phyloP scores from a whole-genome alignment of 2,888 invertebrate species.

The Mythimna loreyi region DNA sequence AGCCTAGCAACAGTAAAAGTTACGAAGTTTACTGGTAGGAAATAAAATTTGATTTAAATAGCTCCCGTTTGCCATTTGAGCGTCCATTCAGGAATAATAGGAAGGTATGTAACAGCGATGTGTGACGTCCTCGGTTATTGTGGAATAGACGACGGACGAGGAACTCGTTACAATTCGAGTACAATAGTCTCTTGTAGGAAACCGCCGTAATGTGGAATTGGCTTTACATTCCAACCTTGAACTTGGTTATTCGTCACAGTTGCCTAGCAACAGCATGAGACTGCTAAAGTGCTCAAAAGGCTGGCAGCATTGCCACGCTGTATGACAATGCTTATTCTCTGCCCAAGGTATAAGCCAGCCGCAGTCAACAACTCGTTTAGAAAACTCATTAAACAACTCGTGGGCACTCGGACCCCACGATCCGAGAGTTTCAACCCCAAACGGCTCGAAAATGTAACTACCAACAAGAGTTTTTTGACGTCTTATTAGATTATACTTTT shows the following conservation, averaged over 20 bases:
- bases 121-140: constrained; percentile 5
- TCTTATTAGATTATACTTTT: no score
- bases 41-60: background rate
- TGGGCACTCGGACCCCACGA: no score
- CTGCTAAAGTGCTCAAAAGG: no score
- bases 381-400: no score
- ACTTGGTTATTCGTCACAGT: background rate
- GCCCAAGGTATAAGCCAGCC: no score
- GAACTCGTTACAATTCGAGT: constrained; percentile 20
- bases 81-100: constrained; percentile 14
- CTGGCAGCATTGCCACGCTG: no score
- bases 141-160: background rate
- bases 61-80: background rate
- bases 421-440: no score
- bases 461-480: no score
- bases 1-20: no score
- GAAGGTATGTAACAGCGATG: constrained; percentile 13
- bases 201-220: background rate
- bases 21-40: background rate
- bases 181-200: constrained; percentile 24
- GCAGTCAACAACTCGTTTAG: no score
- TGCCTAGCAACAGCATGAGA: background rate
- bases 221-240: constrained; percentile 1
- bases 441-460: no score
- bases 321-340: no score